Percentiles rank a stretch among this genome's conserved stretches.
Evolutionary conservation across 1,140 invertebrate genomes (phyloP).

Genomic region (Zaprionus ornatus): DNA sequence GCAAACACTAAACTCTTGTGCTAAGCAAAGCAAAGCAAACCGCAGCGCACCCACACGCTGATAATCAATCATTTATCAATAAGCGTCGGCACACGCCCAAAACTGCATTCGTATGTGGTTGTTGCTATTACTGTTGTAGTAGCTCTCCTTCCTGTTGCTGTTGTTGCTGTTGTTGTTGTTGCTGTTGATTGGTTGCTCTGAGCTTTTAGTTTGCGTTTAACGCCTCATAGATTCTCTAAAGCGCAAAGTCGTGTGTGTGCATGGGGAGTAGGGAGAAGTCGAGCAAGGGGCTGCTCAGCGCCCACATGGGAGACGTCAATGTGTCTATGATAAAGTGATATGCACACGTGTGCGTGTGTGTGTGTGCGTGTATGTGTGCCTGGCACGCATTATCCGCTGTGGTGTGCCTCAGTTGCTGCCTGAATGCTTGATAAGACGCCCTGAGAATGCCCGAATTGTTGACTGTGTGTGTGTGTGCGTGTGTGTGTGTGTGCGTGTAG

Average conservation of each 20-base stretch:
- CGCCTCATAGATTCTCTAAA: slow-evolving; percentile 75
- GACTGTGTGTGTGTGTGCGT: slow-evolving; percentile 18
- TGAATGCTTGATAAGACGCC: slow-evolving; percentile 37
- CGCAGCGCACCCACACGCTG: slow-evolving; percentile 69
- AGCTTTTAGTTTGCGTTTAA: slow-evolving; percentile 82
- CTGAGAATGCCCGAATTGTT: slow-evolving; percentile 32
- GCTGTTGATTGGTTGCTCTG: slow-evolving; percentile 50
- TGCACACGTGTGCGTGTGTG: slow-evolving; percentile 37
- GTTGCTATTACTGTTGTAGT: slow-evolving; percentile 8
- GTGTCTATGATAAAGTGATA: slow-evolving; percentile 66
- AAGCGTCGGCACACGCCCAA: slow-evolving; percentile 71
- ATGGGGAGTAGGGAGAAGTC: not conserved
- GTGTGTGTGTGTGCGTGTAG: slow-evolving; percentile 1
- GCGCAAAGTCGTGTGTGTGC: slow-evolving; percentile 33
- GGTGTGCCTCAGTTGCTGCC: slow-evolving; percentile 45
- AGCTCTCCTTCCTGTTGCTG: not conserved
- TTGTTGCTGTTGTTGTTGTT: slow-evolving; percentile 34
- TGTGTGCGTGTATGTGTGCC: slow-evolving; percentile 7
- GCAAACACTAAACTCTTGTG: slow-evolving; percentile 79
- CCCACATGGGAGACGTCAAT: slow-evolving; percentile 47
- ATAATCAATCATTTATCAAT: slow-evolving; percentile 83
- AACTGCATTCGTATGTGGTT: slow-evolving; percentile 39
- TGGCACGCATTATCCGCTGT: slow-evolving; percentile 62
- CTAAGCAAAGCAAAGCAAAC: slow-evolving; percentile 64
- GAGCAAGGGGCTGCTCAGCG: slow-evolving; percentile 3